A percentile compares a stretch with the other conserved stretches of the same genome.
Evolutionary conservation across 2,797 vertebrate species (phyloP).

Genomic region (Chrysocyon brachyurus): DNA sequence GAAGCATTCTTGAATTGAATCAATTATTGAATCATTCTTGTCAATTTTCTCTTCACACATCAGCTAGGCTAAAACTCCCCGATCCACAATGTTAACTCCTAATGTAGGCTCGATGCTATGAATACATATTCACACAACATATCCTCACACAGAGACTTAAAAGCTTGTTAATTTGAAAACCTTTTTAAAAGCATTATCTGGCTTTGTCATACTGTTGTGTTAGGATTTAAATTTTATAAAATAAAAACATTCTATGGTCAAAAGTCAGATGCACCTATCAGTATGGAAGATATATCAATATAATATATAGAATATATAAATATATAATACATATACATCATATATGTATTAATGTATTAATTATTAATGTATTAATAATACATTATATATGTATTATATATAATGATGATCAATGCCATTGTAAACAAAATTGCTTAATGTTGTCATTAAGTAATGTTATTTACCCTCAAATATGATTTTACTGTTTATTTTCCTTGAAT

Average conservation of each 20-base stretch:
- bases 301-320: background rate
- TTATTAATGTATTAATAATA: no score
- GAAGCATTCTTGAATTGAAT: background rate
- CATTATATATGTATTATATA: no score
- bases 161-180: background rate
- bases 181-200: background rate
- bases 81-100: background rate
- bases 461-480: background rate
- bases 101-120: background rate
- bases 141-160: background rate
- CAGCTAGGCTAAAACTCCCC: background rate
- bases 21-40: background rate
- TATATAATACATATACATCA: background rate
- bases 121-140: background rate
- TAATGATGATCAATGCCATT: background rate
- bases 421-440: background rate
- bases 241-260: background rate
- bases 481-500: background rate
- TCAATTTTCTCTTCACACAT: slow-evolving; percentile 1
- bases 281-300: background rate
- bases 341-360: no score
- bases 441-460: background rate
- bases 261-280: background rate
- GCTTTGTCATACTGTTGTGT: background rate
- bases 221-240: slow-evolving; percentile 8